Base-by-base conservation (phyloP, 2,888 invertebrate species). In the Cylindroiulus punctatus region DNA sequence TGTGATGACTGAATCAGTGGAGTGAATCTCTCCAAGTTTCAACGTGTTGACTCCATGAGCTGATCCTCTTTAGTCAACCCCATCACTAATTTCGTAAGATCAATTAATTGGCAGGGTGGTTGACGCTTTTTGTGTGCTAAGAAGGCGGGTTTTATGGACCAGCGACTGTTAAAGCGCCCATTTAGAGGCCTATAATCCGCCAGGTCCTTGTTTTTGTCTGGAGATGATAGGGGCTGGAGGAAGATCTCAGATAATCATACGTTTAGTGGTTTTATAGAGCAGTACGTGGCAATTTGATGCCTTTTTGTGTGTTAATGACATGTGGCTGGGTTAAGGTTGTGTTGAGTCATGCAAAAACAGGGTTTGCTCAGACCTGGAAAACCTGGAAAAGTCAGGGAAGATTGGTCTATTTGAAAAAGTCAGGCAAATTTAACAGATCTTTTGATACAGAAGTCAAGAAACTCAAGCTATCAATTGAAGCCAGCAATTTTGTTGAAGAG, bases 81-180 rank as follows among this genome's bases (percentile, higher is more conserved):
- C n/a, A n/a, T n/a, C n/a, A n/a, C n/a, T n/a, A n/a, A n/a, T n/a
- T n/a, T 14, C 76, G 30, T 14, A 76, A 44, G 44, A 76, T 26
- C 26, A 30, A 76, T 30, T 30, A 30, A 76, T 76, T 22, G 7
- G 8, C 14, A 10, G 1, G 4, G 8, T 3, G 30, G 76, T 76
- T 76, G 22, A 30, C 76, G 3, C 76, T 30, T 5, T 8, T 76
- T 76, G 76, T 76, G 12, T 76, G 76, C 26, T 22, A 76, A 30
- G 76, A 30, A 76, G 76, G 76, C 76, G 76, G 14, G 76, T 26
- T 76, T 76, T 30, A 76, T 76, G 76, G 76, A 76, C 76, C 12
- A 44, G 8, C 8, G 4, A 10, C 14, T 12, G 8, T 76, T 14
- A 22, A 65, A 65, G 22, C 57, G 57, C 2, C 8, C 30, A 76